Conservation (phyloP, 2,797 vertebrate species). For the Todus mexicanus region DNA sequence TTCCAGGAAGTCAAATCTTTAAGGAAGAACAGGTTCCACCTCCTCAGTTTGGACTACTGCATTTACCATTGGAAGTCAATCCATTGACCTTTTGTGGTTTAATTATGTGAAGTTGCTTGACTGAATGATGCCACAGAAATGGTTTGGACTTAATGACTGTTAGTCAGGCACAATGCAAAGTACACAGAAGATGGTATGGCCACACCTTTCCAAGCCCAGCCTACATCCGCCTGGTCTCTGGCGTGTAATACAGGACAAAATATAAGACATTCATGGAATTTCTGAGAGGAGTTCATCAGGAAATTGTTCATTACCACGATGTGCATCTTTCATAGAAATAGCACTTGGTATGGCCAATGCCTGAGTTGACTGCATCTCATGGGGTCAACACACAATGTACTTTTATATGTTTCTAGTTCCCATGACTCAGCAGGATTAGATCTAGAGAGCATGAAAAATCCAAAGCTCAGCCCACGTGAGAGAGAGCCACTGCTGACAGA, state of each 20-base stretch:
- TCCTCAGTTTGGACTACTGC: background rate
- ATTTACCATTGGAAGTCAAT: background rate
- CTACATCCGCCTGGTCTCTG: background rate
- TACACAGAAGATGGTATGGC: background rate
- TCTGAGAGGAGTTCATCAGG: background rate
- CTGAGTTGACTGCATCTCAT: background rate
- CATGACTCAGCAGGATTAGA: background rate
- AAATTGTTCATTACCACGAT: background rate
- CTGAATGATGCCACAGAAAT: background rate
- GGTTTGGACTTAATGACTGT: background rate
- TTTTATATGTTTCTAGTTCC: background rate
- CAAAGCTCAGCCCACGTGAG: background rate
- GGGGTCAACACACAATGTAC: fast-evolving
- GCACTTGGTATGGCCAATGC: background rate
- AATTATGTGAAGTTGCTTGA: background rate
- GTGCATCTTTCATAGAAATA: background rate
- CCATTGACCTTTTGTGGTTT: background rate
- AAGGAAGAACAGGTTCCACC: background rate
- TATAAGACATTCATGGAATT: background rate
- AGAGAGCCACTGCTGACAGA: background rate
- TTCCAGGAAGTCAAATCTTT: background rate
- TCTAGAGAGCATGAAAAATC: background rate
- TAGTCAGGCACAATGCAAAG: background rate
- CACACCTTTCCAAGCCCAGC: background rate
- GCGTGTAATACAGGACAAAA: background rate